Base-by-base conservation (phyloP, 2,797 vertebrate species). In the Hyperoplus immaculatus region DNA sequence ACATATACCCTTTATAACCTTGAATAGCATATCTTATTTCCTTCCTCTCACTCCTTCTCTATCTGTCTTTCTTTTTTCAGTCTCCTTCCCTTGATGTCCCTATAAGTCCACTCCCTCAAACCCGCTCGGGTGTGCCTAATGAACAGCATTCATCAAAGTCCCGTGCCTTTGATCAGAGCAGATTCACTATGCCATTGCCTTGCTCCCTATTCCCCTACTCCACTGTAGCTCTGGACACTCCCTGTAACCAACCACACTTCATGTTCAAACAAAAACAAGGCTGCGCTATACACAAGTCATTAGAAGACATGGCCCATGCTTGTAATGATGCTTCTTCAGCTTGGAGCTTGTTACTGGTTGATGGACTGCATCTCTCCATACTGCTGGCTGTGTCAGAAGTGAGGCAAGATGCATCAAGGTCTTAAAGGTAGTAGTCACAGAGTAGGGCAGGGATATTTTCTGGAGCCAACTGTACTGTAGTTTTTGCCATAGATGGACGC, bases 111-210 rank as follows among this genome's bases (percentile, higher is more conserved):
- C 82, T 78, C 82, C 59, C 78, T 72, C 46, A 79, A 87, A 90
- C 78, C 80, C 87, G 83, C 82, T 85, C 61, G 83, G 70, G 77
- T 90, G 89, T 87, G 78, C 81, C 90, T 95, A 94, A 94, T 95
- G 94, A 95, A 93, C 78, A 91, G 85, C 92, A 94, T 95, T 94
- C 87, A 93, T 95, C 94, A 95, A 95, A 93, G 93, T 94, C 93
- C 85, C 53, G n/a, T 87, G 75, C 65, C 92, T 95, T 95, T 94
- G 94, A 95, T 93, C 92, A 88, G 61, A 85, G 81, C 80, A 88
- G 86, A 92, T 81, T 88, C 87, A 85, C 81, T 59, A 82, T 77
- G 87, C 82, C 87, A 53, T 29, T 74, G 70, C 62, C 74, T 59
- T 65, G 60, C 76, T 82, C 81, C 83, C 67, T 41, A 29, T 85